Evolutionary conservation across 1,140 invertebrate genomes (phyloP).

Genomic region (Cylas formicarius): DNA sequence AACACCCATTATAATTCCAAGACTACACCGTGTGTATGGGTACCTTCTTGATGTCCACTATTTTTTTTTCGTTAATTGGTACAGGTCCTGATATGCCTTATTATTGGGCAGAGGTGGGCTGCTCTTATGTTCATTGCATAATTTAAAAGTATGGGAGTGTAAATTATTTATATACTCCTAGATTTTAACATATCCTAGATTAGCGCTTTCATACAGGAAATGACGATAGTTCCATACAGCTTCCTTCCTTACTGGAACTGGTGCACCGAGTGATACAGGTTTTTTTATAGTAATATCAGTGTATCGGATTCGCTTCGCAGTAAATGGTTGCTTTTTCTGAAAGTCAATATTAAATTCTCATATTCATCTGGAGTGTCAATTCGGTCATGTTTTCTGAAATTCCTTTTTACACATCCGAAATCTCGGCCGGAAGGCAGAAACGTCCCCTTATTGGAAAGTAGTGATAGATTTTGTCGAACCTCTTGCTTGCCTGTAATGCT

Average conservation of each 20-base stretch:
- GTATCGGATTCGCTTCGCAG: slow-evolving; percentile 18
- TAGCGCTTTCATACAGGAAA: slow-evolving; percentile 16
- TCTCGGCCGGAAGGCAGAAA: slow-evolving; percentile 34
- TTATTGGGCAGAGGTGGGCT: slow-evolving; percentile 5
- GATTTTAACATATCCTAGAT: slow-evolving; percentile 13
- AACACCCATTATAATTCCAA: no score
- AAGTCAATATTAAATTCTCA: slow-evolving; percentile 21
- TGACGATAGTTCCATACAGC: slow-evolving; percentile 13
- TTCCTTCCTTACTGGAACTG: slow-evolving; percentile 10
- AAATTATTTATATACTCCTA: no score
- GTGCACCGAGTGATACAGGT: background rate
- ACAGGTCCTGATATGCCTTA: slow-evolving; percentile 8
- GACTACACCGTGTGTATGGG: no score
- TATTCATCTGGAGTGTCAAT: slow-evolving; percentile 26
- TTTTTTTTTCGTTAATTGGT: slow-evolving; percentile 18
- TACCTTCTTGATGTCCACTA: slow-evolving; percentile 15
- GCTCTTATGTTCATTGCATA: slow-evolving; percentile 6
- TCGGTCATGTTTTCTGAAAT: slow-evolving; percentile 20
- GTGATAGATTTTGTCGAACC: slow-evolving; percentile 26
- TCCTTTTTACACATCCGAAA: slow-evolving; percentile 33
- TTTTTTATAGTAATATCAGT: slow-evolving; percentile 25
- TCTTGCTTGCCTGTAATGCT: slow-evolving; percentile 18
- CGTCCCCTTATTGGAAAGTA: slow-evolving; percentile 35
- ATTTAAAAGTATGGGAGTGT: slow-evolving; percentile 11
- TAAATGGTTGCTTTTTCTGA: slow-evolving; percentile 22